Percentiles rank a stretch among this genome's conserved stretches.
Evolutionary conservation across 2,113 vertebrate species (phyloP).

Genomic region (Alosa alosa): DNA sequence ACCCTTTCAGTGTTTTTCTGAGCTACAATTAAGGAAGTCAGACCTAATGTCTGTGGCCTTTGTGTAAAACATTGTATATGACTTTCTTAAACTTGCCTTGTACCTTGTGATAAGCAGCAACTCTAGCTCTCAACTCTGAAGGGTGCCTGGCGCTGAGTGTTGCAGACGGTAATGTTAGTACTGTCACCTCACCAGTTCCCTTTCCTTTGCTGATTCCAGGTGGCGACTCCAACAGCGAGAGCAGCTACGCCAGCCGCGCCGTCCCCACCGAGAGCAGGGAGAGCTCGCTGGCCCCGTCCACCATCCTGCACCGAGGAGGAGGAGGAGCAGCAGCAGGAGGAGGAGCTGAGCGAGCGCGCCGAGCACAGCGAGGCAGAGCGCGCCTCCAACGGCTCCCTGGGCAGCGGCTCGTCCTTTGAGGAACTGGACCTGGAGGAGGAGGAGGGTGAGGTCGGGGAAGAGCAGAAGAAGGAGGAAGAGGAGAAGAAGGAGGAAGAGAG

Average conservation of each 20-base stretch:
- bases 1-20: no score
- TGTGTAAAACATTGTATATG: no score
- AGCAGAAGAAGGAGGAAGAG: conserved; percentile 34
- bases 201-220: conserved; percentile 50
- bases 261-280: conserved; percentile 82
- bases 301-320: conserved; percentile 68
- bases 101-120: no score
- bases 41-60: no score
- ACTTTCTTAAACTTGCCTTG: no score
- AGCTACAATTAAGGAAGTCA: no score
- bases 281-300: conserved; percentile 75
- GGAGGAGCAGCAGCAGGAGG: conserved; percentile 54
- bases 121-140: no score
- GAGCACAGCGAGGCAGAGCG: conserved; percentile 62
- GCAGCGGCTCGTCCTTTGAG: conserved; percentile 93
- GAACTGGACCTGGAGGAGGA: conserved; percentile 87
- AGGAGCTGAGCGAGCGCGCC: conserved; percentile 54
- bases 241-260: conserved; percentile 78
- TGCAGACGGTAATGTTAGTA: neutral
- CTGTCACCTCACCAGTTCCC: neutral
- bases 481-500: conserved; percentile 61
- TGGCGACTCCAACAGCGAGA: conserved; percentile 72
- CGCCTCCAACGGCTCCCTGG: conserved; percentile 84
- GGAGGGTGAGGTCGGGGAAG: conserved; percentile 55
- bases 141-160: neutral